Evolutionary conservation across 1,140 invertebrate species (phyloP).

Genomic region (Lerema accius): DNA sequence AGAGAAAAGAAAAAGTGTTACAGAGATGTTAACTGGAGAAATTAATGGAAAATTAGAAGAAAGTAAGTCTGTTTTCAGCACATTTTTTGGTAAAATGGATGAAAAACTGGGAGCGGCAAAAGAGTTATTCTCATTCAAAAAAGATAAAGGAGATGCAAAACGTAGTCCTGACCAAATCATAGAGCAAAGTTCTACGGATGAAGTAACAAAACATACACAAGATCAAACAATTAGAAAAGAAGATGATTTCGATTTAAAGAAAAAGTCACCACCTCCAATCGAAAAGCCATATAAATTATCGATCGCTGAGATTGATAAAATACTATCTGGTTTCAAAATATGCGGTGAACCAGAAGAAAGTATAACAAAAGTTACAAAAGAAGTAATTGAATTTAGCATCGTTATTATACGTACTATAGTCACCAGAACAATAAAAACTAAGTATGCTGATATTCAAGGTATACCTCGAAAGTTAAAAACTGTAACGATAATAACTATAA

Average conservation of each 20-base stretch:
- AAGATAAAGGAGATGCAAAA: conserved; percentile 39
- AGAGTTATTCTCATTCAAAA: conserved; percentile 50
- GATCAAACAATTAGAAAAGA: background rate
- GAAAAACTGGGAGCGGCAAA: conserved; percentile 57
- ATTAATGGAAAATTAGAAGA: conserved; percentile 48
- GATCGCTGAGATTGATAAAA: conserved; percentile 34
- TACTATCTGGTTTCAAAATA: conserved; percentile 36
- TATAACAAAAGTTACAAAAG: conserved; percentile 41
- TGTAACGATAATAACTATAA: conserved; percentile 66
- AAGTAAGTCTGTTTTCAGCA: conserved; percentile 53
- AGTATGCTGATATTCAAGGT: conserved; percentile 43
- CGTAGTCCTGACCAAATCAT: conserved; percentile 11
- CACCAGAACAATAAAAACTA: conserved; percentile 48
- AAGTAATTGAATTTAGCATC: conserved; percentile 39
- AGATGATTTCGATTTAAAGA: conserved; percentile 4
- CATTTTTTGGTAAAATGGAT: conserved; percentile 58
- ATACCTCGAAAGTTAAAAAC: conserved; percentile 70
- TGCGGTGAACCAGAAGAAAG: conserved; percentile 45
- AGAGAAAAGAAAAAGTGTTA: conserved; percentile 32
- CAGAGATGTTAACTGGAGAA: conserved; percentile 32
- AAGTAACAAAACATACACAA: too few species aligned
- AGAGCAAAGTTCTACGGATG: too few species aligned
- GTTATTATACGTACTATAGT: conserved; percentile 41
- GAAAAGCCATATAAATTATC: conserved; percentile 28
- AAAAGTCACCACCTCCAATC: conserved; percentile 9